Evolutionary conservation across 1,140 invertebrate genomes (phyloP).

Genomic region (Scaptomyza hsui): DNA sequence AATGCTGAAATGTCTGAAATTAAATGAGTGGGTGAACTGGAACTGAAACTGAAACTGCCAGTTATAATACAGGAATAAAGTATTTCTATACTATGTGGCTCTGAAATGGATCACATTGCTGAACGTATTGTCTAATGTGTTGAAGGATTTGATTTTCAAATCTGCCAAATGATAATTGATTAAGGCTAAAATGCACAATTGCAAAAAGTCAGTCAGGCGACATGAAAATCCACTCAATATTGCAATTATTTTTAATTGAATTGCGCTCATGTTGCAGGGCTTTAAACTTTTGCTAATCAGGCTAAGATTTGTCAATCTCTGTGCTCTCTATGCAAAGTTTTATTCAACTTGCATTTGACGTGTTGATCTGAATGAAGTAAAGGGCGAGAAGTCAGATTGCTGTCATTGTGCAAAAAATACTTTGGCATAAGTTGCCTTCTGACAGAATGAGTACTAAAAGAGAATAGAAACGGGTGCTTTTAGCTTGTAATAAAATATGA

Average conservation of each 20-base stretch:
- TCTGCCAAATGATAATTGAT: slow-evolving; percentile 16
- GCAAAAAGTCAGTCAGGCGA: neutral
- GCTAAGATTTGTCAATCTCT: slow-evolving; percentile 7
- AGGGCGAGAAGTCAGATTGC: neutral
- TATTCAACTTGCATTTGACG: neutral
- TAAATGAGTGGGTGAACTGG: neutral
- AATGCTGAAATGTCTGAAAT: slow-evolving; percentile 6
- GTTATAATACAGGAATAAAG: neutral
- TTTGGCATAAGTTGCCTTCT: neutral
- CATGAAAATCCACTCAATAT: slow-evolving; percentile 11
- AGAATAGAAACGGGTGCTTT: neutral
- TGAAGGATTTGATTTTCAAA: neutral
- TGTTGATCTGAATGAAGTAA: neutral
- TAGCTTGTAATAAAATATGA: too few species aligned
- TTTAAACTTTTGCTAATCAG: slow-evolving; percentile 14
- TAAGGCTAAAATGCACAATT: neutral
- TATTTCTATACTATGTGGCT: too few species aligned
- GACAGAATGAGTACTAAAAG: neutral
- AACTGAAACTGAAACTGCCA: neutral
- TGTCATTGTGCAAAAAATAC: neutral
- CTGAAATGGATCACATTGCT: too few species aligned
- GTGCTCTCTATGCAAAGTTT: neutral
- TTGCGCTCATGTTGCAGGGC: slow-evolving; percentile 2
- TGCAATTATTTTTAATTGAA: slow-evolving; percentile 21
- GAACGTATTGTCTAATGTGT: too few species aligned